phyloP scores from a whole-genome alignment of 2,113 vertebrate genomes.

The Nothocercus julius region DNA sequence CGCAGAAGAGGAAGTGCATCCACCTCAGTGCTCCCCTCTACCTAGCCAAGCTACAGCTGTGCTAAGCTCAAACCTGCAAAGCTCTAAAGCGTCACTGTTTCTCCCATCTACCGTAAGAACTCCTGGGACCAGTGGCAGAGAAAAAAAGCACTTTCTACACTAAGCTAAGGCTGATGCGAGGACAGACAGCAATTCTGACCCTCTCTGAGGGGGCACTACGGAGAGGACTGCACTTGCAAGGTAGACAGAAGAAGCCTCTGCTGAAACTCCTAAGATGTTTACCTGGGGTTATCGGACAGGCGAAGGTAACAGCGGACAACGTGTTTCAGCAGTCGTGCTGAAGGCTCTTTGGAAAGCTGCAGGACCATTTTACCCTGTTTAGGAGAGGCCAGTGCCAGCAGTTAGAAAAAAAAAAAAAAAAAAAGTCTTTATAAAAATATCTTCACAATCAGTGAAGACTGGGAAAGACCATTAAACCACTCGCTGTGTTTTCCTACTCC shows the following conservation, averaged over 20 bases:
- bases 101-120: neutral
- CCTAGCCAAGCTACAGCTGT: neutral
- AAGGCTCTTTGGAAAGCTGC: constrained; percentile 97
- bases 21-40: neutral
- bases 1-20: neutral
- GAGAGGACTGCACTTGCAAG: neutral
- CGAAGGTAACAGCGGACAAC: constrained; percentile 97
- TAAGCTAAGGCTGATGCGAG: neutral
- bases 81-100: neutral
- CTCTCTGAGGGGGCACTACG: fast-evolving
- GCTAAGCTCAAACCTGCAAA: neutral
- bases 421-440: neutral
- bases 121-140: neutral
- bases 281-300: constrained; percentile 98
- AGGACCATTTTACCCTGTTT: constrained; percentile 97
- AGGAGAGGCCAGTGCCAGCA: constrained; percentile 14
- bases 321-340: constrained; percentile 93
- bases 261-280: constrained; percentile 75
- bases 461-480: neutral
- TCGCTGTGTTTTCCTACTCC: fast-evolving
- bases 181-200: neutral
- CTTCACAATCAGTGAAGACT: neutral
- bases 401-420: neutral
- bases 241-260: neutral
- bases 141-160: neutral